Evolutionary conservation across 2,797 vertebrate genomes (phyloP), one percentile per base, ranked within the genome.

Genomic region (Anas bernieri): DNA sequence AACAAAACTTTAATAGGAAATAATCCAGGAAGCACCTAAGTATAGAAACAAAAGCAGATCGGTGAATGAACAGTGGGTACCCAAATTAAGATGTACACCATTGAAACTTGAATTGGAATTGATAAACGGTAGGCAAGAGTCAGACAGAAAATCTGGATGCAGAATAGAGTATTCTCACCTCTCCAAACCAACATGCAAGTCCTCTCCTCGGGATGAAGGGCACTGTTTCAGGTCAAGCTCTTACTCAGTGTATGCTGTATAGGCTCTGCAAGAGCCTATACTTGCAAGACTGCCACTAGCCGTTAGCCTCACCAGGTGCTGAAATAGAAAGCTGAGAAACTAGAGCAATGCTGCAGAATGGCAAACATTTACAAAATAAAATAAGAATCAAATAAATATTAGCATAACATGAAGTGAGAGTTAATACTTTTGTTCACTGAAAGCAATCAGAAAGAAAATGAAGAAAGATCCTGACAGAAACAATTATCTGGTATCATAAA

Each of bases 301-400:
- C 37, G 26, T 73, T 26, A 83, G 14, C 37, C 50, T 82, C 35
- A 66, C 55, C 5, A 90, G 90, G 79, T 23, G 28, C 35, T 52
- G 17, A 52, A 50, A 23, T 2, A 76, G 68, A 86, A 83, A 26
- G 23, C 64, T 63, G 52, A 74, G 63, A 90, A 90, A 81, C 69
- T 39, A 43, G 14, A 86, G 35, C 37, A 72, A 72, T 9, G 46
- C 37, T 58, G 70, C 20, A 43, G 25, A 84, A 91, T 6, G 77
- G 48, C 23, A 76, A 62, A 69, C 8, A 83, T 59, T 50, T 45
- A 64, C 55, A 70, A 79, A 92, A 89, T 91, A 86, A 8, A 3
- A 86, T 72, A 92, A 86, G 7, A 3, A 86, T 72, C 21, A 84
- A 83, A 88, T 68, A 72, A 92, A 93, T 81, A 66, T 55, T 56